phyloP scores from a whole-genome alignment of 2,888 invertebrate genomes.

The Trissolcus japonicus region DNA sequence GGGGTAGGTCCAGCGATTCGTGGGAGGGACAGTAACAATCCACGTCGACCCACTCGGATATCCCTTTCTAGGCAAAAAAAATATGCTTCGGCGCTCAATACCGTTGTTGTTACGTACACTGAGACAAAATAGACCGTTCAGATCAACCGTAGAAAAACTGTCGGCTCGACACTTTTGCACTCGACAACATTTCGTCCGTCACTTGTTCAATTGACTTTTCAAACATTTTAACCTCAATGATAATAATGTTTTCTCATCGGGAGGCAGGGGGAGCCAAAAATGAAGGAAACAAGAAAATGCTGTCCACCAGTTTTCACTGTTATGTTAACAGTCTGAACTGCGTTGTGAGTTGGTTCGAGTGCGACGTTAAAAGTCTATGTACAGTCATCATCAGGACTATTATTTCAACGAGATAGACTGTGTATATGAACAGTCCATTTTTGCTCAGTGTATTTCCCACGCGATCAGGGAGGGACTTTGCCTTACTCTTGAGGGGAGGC shows the following conservation, averaged over 20 bases:
- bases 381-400: too few relatives aligned
- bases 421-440: conserved; percentile 4
- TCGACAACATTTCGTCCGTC: too few relatives aligned
- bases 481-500: conserved; percentile 27
- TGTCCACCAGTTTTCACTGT: too few relatives aligned
- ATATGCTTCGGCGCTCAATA: conserved; percentile 52
- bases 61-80: conserved; percentile 37
- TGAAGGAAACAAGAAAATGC: too few relatives aligned
- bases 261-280: too few relatives aligned
- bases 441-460: conserved; percentile 14
- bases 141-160: background rate
- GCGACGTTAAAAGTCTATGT: too few relatives aligned
- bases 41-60: conserved; percentile 21
- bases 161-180: too few relatives aligned
- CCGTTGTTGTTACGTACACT: conserved; percentile 41
- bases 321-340: too few relatives aligned
- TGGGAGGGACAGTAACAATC: conserved; percentile 39
- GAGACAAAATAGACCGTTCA: background rate
- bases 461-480: conserved; percentile 32
- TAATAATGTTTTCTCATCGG: too few relatives aligned
- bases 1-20: conserved; percentile 70
- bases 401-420: conserved; percentile 1
- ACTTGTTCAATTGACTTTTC: too few relatives aligned
- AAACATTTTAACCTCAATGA: too few relatives aligned
- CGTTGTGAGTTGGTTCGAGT: too few relatives aligned